phyloP scores from a whole-genome alignment of 2,888 invertebrate genomes.

The Conchocele bisecta region DNA sequence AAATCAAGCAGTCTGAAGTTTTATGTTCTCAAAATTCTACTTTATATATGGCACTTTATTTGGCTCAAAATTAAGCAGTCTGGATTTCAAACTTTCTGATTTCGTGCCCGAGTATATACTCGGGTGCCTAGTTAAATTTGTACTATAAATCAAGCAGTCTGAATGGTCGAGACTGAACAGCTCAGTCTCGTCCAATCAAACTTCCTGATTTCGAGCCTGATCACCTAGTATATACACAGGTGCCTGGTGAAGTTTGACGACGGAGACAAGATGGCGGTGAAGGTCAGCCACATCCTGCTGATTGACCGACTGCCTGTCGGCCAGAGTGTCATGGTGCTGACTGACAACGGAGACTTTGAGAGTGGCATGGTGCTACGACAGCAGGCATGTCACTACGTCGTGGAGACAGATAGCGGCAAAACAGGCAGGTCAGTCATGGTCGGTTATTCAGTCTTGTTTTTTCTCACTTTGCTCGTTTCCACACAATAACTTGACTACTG shows the following conservation, averaged over 20 bases:
- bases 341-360: constrained; percentile 68
- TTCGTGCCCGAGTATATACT: neutral
- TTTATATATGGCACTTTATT: too few species aligned
- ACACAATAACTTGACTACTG: too few species aligned
- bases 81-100: too few species aligned
- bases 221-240: too few species aligned
- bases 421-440: constrained; percentile 59
- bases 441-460: neutral
- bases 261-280: constrained; percentile 67
- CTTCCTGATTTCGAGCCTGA: too few species aligned
- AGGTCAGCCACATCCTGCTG: constrained; percentile 65
- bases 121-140: neutral
- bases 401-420: constrained; percentile 68
- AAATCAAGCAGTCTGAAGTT: too few species aligned
- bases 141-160: neutral
- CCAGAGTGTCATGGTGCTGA: constrained; percentile 74
- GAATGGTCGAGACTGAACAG: too few species aligned
- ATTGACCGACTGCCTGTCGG: constrained; percentile 69
- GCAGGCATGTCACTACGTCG: constrained; percentile 54
- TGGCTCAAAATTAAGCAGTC: too few species aligned
- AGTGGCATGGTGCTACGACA: constrained; percentile 68
- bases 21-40: too few species aligned
- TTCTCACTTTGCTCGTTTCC: too few species aligned
- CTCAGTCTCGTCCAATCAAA: neutral
- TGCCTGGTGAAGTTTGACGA: constrained; percentile 73